Conservation (phyloP, 2,113 vertebrate species). For the Grallaria varia region DNA sequence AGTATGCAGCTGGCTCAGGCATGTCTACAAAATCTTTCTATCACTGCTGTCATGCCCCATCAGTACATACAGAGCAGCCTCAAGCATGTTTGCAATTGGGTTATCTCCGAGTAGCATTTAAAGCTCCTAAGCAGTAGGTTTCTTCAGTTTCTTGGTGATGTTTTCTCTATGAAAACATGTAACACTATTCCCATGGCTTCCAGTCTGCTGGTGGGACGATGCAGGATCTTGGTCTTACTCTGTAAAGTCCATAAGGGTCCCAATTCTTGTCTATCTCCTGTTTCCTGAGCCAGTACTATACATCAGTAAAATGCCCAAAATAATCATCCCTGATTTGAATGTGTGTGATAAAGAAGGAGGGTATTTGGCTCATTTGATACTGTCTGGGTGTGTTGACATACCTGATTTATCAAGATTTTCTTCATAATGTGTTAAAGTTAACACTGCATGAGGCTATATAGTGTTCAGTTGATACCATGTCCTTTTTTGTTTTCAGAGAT, state of each 20-base stretch:
- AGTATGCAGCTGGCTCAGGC: background rate
- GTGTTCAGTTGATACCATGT: background rate
- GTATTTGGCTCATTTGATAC: background rate
- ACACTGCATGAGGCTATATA: background rate
- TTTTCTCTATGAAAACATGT: background rate
- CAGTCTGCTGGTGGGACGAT: background rate
- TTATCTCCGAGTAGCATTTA: background rate
- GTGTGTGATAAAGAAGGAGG: background rate
- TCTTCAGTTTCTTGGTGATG: background rate
- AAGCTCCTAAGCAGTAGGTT: background rate
- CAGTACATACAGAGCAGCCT: background rate
- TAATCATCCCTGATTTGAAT: background rate
- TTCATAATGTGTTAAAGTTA: background rate
- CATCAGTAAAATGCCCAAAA: background rate
- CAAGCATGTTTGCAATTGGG: background rate
- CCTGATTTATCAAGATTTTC: constrained; percentile 29
- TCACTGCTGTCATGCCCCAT: background rate
- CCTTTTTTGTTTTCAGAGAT: background rate
- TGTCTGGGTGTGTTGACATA: background rate
- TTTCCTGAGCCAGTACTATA: background rate
- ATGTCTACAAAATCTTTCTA: background rate
- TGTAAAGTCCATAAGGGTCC: background rate
- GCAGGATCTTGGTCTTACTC: background rate
- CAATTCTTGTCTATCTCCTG: background rate
- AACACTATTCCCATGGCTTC: background rate